These are phyloP conservation scores for Eupristina koningsbergeri DNA, from an alignment of 1,140 invertebrate species.

Conservation along the genomic window DNA sequence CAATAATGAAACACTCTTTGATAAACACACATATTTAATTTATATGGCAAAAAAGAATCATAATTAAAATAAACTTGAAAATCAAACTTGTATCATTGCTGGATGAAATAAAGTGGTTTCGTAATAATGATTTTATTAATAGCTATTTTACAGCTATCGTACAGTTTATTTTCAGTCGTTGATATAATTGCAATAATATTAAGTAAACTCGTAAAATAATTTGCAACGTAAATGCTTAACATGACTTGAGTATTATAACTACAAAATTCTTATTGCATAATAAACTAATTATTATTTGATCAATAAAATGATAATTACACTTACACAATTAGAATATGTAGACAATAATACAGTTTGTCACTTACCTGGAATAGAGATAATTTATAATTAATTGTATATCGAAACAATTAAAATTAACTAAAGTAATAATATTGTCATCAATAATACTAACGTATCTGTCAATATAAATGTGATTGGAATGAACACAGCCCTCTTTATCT, in stretches of 20 bases:
- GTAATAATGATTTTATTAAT: not conserved
- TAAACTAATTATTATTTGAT: not conserved
- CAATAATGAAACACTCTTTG: not conserved
- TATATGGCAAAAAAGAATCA: not conserved
- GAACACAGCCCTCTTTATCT: too few relatives aligned
- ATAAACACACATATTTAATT: not conserved
- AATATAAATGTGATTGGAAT: too few relatives aligned
- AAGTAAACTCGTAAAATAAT: not conserved
- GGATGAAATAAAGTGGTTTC: not conserved
- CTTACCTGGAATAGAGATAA: constrained; percentile 25
- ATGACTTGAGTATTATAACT: too few relatives aligned
- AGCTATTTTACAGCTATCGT: not conserved
- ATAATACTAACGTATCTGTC: too few relatives aligned
- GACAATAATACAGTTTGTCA: not conserved
- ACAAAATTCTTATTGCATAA: too few relatives aligned
- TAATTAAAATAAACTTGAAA: not conserved
- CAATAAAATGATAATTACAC: not conserved
- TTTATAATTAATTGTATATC: not conserved
- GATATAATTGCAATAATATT: not conserved
- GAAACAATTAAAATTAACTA: too few relatives aligned
- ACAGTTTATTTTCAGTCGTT: not conserved
- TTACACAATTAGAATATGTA: not conserved
- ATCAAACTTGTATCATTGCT: not conserved
- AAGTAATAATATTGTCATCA: too few relatives aligned
- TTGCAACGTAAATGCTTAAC: not conserved